These are phyloP conservation scores for Brachionus calyciflorus DNA, from an alignment of 1,140 invertebrate genomes.

Conservation along the genomic window DNA sequence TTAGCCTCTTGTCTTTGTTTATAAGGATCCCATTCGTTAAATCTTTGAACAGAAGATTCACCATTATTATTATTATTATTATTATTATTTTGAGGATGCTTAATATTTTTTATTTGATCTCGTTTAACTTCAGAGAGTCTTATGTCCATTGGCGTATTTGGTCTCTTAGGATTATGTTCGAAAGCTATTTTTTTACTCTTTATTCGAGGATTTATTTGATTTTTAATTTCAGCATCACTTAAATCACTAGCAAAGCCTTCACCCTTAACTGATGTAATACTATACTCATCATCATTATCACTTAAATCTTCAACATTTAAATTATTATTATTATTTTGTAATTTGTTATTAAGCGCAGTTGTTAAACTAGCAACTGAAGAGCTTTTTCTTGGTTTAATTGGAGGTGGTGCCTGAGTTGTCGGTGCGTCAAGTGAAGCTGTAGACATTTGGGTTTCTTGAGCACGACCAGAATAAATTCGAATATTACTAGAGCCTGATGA, in stretches of 20 bases:
- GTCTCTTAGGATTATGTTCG: conserved; percentile 19
- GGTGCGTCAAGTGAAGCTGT: conserved; percentile 15
- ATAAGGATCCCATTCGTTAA: conserved; percentile 45
- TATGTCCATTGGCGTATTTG: conserved; percentile 36
- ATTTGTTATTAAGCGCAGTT: neutral
- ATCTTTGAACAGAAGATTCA: neutral
- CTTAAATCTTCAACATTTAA: conserved; percentile 42
- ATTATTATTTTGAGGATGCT: too few species aligned
- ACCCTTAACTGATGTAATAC: conserved; percentile 40
- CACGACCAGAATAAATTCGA: conserved; percentile 3
- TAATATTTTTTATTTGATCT: conserved; percentile 4
- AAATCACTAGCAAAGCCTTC: conserved; percentile 45
- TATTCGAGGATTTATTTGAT: neutral
- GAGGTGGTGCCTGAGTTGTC: conserved; percentile 16
- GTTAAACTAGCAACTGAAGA: conserved; percentile 29
- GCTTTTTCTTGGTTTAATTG: conserved; percentile 42
- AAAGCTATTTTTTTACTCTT: conserved; percentile 23
- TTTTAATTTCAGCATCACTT: conserved; percentile 9
- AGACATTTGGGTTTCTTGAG: neutral
- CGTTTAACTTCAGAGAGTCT: neutral
- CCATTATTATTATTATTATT: neutral
- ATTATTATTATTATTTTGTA: neutral
- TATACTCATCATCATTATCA: conserved; percentile 36
- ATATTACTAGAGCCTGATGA: conserved; percentile 30
- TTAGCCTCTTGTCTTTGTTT: neutral